A percentile compares a stretch with the other conserved stretches of the same genome.
Evolutionary conservation across 2,113 vertebrate species (phyloP).

Genomic region (Verasper variegatus): DNA sequence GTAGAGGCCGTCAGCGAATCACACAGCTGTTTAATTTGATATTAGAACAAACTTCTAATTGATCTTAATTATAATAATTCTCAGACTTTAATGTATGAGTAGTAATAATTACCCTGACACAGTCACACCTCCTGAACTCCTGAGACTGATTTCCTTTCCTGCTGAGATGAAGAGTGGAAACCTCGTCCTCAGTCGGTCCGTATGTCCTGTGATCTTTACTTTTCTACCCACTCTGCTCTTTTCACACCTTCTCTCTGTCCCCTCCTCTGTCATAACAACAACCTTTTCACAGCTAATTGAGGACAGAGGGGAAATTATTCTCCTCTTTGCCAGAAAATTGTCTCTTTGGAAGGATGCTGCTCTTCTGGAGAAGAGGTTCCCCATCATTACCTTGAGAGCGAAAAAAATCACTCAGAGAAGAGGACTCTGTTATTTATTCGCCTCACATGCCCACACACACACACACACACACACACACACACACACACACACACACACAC

Average conservation of each 20-base stretch:
- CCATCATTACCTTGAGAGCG: constrained; percentile 65
- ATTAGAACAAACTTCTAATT: too few relatives aligned
- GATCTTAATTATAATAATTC: neutral
- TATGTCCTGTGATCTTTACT: neutral
- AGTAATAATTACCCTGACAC: neutral
- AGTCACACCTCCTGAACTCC: too few relatives aligned
- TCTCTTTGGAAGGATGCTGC: constrained; percentile 42
- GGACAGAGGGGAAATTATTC: constrained; percentile 43
- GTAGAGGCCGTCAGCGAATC: too few relatives aligned
- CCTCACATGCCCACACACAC: too few relatives aligned
- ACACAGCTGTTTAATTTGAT: too few relatives aligned
- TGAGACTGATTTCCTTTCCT: too few relatives aligned
- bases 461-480: too few relatives aligned
- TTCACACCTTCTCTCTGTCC: neutral
- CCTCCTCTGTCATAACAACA: constrained; percentile 12
- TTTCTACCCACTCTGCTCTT: neutral
- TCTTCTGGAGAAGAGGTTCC: constrained; percentile 58
- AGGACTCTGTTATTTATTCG: too few relatives aligned
- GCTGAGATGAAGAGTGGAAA: too few relatives aligned
- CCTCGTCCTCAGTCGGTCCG: too few relatives aligned
- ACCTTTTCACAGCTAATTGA: constrained; percentile 46
- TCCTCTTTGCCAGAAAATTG: constrained; percentile 53
- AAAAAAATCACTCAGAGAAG: constrained; percentile 16
- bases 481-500: too few relatives aligned
- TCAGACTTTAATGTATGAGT: neutral